Evolutionary conservation across 2,797 vertebrate genomes (phyloP), one percentile per base, ranked within the genome.

Genomic region (Acanthis flammea): DNA sequence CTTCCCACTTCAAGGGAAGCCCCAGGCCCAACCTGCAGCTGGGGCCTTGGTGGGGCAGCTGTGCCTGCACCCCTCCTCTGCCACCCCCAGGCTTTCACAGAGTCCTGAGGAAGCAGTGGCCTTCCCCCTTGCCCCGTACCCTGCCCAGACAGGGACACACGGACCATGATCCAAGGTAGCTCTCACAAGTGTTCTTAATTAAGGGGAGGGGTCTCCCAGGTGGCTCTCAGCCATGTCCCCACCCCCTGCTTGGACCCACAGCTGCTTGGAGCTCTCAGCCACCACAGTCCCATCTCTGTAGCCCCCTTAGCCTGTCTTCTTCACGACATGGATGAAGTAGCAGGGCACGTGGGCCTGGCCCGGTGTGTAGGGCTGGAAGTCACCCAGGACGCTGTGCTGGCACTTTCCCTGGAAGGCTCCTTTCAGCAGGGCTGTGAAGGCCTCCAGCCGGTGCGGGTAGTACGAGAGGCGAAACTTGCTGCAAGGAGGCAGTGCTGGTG

Each of bases 391-490:
- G 1, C 66, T 98, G 97, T 99, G 99, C 96, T 99, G 97, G 95
- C 99, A 97, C 93, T 98, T 98, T 66, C 98, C 98, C 7, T 89
- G 94, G 62, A 99, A 99, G 33, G 99, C 99, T 2, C 96, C 98
- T 35, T 75, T 98, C 80, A 99, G 98, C 70, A 99, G 93, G 44
- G 97, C 96, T 2, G 97, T 98, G 97, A 99, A 99, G 96, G 97
- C 98, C 18, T 98, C 98, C 98, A 99, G 96, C 14, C 97, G 92
- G 93, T 99, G 99, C 0, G 99, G 99, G 96, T 99, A 99, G 97
- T 99, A 99, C 0, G 99, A 99, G 75, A 99, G 98, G 30, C 99
- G 99, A 96, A 99, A 99, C 92, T 99, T 99, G 97, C 99, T 99
- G 96, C 70, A 91, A 73, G 51, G 67, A 58, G 45, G 30, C n/a